Evolutionary conservation across 2,888 invertebrate genomes (phyloP).

Genomic region (Aphrophora alni): DNA sequence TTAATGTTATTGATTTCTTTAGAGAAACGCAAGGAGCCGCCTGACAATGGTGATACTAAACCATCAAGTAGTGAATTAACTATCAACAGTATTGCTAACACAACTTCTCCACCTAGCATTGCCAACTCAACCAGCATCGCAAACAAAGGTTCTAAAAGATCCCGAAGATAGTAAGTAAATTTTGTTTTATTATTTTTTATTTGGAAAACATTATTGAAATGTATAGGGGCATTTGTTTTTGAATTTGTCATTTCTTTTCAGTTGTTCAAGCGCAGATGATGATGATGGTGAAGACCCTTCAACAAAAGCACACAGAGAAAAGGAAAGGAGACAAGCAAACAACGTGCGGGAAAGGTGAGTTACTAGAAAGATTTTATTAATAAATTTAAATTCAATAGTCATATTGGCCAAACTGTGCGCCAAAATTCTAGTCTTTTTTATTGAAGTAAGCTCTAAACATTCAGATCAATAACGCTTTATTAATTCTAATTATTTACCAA

Average conservation of each 20-base stretch:
- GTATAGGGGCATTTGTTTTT: not conserved
- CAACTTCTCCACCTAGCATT: constrained; percentile 57
- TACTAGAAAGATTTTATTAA: constrained; percentile 42
- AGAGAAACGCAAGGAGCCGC: constrained; percentile 86
- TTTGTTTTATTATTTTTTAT: not conserved
- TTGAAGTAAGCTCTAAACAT: no score
- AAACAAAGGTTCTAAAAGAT: constrained; percentile 75
- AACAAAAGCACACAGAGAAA: constrained; percentile 92
- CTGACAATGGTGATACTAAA: constrained; percentile 70
- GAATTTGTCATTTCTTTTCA: constrained; percentile 39
- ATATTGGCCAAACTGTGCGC: not conserved
- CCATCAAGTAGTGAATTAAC: constrained; percentile 64
- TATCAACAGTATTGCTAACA: constrained; percentile 63
- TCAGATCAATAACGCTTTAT: no score
- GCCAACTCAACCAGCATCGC: constrained; percentile 56
- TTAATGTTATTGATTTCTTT: constrained; percentile 52
- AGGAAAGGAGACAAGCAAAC: constrained; percentile 95
- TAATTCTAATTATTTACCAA: no score
- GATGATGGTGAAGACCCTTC: constrained; percentile 80
- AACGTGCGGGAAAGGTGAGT: constrained; percentile 95
- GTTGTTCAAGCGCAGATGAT: constrained; percentile 80
- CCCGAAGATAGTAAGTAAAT: constrained; percentile 77
- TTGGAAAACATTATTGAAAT: not conserved
- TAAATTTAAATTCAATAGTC: not conserved
- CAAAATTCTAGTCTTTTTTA: no score